phyloP scores from a whole-genome alignment of 2,888 invertebrate genomes.

The Drosophila pseudotalamancana region DNA sequence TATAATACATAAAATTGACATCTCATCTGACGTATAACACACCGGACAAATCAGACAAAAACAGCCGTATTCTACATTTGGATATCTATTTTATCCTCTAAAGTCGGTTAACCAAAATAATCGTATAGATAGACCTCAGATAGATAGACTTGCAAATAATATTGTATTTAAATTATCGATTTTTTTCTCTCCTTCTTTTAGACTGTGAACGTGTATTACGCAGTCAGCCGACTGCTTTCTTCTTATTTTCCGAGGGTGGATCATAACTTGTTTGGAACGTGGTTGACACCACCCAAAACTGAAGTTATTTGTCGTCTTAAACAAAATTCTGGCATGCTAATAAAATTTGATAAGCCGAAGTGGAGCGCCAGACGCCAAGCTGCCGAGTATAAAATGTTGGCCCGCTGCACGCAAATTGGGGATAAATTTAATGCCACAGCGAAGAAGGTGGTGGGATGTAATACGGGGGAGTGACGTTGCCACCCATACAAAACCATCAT shows the following conservation, averaged over 20 bases:
- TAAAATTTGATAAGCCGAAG: constrained; percentile 78
- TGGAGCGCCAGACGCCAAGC: constrained; percentile 51
- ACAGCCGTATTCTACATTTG: no score
- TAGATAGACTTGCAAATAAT: no score
- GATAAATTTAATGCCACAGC: constrained; percentile 69
- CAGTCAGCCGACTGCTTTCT: background rate
- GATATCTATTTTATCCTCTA: no score
- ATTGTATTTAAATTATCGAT: no score
- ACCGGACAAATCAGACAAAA: constrained; percentile 75
- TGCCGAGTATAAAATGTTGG: constrained; percentile 70
- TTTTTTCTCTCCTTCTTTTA: no score
- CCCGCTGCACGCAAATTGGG: constrained; percentile 81
- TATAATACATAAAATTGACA: no score
- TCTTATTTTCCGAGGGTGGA: constrained; percentile 43
- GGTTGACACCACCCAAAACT: constrained; percentile 16
- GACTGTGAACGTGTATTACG: background rate
- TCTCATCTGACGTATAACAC: no score
- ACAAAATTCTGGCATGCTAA: constrained; percentile 75
- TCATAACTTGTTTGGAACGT: constrained; percentile 31
- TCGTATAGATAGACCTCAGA: no score
- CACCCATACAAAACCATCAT: background rate
- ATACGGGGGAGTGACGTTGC: constrained; percentile 61
- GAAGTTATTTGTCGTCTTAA: constrained; percentile 68
- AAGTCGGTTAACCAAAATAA: no score
- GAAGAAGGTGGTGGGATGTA: constrained; percentile 31